Conservation (phyloP, 2,888 invertebrate species). For the Oegoconia quadripuncta region DNA sequence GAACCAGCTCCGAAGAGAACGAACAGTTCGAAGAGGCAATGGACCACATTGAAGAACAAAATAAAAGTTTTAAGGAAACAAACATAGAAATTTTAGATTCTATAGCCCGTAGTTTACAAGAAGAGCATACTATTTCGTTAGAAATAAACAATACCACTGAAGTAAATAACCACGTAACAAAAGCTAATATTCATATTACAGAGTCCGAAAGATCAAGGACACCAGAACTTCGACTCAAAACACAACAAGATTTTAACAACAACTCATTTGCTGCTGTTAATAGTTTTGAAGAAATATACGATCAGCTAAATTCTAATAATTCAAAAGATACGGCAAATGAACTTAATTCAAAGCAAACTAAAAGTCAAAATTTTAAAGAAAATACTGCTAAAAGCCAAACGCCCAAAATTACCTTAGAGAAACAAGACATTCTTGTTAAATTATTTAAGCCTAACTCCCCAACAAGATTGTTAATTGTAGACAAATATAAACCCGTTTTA, state of each 20-base stretch:
- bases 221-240: too few relatives aligned
- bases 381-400: not conserved
- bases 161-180: constrained; percentile 1
- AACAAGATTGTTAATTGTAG: constrained; percentile 35
- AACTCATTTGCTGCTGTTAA: constrained; percentile 55
- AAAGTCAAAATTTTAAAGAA: not conserved
- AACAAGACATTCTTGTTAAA: constrained; percentile 34
- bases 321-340: constrained; percentile 6
- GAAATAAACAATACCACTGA: constrained; percentile 26
- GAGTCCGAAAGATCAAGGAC: constrained; percentile 5
- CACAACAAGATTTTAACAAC: constrained; percentile 58
- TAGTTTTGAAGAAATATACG: constrained; percentile 71
- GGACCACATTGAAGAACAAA: constrained; percentile 63
- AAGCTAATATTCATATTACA: not conserved
- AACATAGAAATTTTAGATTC: constrained; percentile 67
- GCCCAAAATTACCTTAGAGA: constrained; percentile 18
- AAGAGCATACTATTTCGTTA: constrained; percentile 51
- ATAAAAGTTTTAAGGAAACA: constrained; percentile 57
- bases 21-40: constrained; percentile 73
- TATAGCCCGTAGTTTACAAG: constrained; percentile 65
- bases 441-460: constrained; percentile 31
- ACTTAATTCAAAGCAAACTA: not conserved
- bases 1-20: constrained; percentile 63
- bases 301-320: constrained; percentile 39
- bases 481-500: constrained; percentile 31